Evolutionary conservation across 2,888 invertebrate species (phyloP).

Genomic region (Eledone cirrhosa): DNA sequence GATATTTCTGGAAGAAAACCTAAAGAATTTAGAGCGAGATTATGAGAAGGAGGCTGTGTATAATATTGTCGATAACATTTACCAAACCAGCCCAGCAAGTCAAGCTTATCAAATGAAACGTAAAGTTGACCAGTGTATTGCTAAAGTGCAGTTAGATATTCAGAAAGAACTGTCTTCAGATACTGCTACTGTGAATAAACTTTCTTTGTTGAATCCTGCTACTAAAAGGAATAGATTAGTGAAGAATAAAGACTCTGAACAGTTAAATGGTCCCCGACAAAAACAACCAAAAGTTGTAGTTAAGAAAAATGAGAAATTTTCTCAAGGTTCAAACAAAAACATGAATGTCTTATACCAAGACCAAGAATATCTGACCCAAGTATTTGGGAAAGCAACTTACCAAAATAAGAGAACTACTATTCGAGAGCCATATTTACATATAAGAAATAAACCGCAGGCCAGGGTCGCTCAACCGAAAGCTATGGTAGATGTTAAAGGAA

Average conservation of each 20-base stretch:
- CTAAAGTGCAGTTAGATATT: conserved; percentile 21
- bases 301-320: too few species aligned
- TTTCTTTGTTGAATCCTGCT: background rate
- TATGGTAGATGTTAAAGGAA: conserved; percentile 41
- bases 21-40: conserved; percentile 51
- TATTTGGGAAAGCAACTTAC: conserved; percentile 60
- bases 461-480: conserved; percentile 42
- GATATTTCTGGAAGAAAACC: conserved; percentile 49
- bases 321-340: background rate
- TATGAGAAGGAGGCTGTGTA: conserved; percentile 51
- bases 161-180: background rate
- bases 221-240: background rate
- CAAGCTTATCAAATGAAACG: background rate
- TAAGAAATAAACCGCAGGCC: conserved; percentile 48
- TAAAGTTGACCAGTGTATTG: background rate
- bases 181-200: too few species aligned
- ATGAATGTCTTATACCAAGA: conserved; percentile 21
- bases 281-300: background rate
- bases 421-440: conserved; percentile 56
- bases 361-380: conserved; percentile 51
- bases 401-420: conserved; percentile 57
- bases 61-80: conserved; percentile 44
- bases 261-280: background rate
- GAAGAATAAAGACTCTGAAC: background rate
- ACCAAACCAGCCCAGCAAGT: conserved; percentile 45